A percentile compares a stretch with the other conserved stretches of the same genome.
phyloP scores from a whole-genome alignment of 2,797 vertebrate species.

The Numenius phaeopus region DNA sequence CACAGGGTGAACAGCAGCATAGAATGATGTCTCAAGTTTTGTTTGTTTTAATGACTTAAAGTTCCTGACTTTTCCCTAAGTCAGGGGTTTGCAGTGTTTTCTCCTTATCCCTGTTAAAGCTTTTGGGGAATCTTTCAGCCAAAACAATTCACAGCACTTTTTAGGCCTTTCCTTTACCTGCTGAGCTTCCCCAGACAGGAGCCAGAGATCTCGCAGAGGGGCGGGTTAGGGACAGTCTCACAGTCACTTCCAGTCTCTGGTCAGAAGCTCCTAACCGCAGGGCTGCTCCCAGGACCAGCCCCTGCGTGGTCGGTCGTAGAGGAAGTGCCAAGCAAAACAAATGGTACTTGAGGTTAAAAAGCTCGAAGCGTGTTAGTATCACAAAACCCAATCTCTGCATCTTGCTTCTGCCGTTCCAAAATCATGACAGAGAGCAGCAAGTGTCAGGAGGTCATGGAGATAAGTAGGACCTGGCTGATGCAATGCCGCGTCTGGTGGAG shows the following conservation, averaged over 20 bases:
- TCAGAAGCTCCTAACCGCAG: background rate
- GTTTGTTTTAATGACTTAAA: background rate
- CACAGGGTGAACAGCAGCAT: background rate
- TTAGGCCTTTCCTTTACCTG: background rate
- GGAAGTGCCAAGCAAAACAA: conserved; percentile 56
- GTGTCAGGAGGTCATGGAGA: background rate
- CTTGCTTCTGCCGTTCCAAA: background rate
- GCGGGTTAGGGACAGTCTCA: background rate
- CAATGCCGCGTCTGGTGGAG: background rate
- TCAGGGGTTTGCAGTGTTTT: background rate
- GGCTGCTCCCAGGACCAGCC: background rate
- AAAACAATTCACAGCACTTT: background rate
- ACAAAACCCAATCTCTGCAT: background rate
- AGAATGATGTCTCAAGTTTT: background rate
- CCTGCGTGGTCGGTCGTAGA: rapidly evolving
- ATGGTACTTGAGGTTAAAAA: conserved; percentile 30
- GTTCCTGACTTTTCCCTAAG: background rate
- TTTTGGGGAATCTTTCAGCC: background rate
- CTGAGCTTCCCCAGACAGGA: background rate
- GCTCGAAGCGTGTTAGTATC: background rate
- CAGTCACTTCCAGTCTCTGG: background rate
- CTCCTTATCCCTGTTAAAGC: background rate
- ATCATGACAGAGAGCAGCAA: background rate
- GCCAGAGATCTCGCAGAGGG: background rate
- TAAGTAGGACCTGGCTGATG: background rate